These are phyloP conservation scores for Cranoglanis bouderius DNA, from an alignment of 2,113 vertebrate species.

Conservation along the genomic window DNA sequence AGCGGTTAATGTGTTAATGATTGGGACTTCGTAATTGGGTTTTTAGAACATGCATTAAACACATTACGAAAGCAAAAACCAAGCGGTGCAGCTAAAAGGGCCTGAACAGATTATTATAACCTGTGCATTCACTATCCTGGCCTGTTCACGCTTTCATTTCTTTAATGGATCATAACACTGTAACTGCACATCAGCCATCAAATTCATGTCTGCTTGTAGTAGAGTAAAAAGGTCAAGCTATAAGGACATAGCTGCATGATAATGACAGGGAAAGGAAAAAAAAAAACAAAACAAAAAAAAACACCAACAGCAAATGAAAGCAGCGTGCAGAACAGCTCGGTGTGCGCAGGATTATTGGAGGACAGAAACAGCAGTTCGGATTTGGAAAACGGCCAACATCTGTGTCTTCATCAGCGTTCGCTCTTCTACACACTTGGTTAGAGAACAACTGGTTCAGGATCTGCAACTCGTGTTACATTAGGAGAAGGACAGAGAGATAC, in stretches of 20 bases:
- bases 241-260: slow-evolving; percentile 22
- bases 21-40: background rate
- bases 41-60: background rate
- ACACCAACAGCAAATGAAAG: background rate
- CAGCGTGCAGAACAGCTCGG: slow-evolving; percentile 5
- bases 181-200: background rate
- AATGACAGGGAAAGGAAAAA: background rate
- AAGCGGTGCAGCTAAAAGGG: background rate
- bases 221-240: background rate
- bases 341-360: background rate
- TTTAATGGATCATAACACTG: background rate
- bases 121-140: too few species aligned
- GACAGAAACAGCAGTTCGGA: background rate
- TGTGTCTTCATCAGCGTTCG: background rate
- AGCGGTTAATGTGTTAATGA: slow-evolving; percentile 13
- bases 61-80: background rate
- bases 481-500: background rate
- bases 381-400: slow-evolving; percentile 1
- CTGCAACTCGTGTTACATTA: background rate
- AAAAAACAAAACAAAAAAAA: background rate
- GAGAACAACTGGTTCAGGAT: background rate
- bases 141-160: background rate
- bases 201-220: slow-evolving; percentile 2
- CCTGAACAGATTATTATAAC: background rate
- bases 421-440: background rate